phyloP scores from a whole-genome alignment of 2,888 invertebrate genomes.

The Colostygia pectinataria region DNA sequence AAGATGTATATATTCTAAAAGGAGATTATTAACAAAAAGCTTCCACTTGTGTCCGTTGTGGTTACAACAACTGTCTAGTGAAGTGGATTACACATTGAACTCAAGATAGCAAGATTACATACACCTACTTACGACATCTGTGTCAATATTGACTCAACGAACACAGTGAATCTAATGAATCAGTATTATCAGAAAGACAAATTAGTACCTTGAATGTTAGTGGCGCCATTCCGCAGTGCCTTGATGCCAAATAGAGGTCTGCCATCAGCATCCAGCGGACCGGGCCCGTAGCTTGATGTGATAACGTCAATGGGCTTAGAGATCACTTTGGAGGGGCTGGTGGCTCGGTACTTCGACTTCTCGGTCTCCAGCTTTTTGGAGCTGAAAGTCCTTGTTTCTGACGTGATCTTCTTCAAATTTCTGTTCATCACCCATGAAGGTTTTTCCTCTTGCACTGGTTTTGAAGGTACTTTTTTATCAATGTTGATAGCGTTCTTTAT shows the following conservation, averaged over 20 bases:
- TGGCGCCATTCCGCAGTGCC: constrained; percentile 85
- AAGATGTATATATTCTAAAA: no score
- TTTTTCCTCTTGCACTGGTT: constrained; percentile 75
- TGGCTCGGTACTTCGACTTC: constrained; percentile 65
- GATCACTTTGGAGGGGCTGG: constrained; percentile 66
- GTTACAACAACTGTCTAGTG: neutral
- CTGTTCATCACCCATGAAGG: constrained; percentile 85
- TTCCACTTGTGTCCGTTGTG: no score
- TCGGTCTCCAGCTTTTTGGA: constrained; percentile 66
- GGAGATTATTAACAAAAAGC: no score
- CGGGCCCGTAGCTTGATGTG: constrained; percentile 92
- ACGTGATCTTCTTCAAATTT: constrained; percentile 80
- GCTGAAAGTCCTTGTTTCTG: constrained; percentile 65
- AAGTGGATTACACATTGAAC: neutral
- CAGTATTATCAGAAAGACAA: constrained; percentile 33
- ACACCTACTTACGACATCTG: constrained; percentile 33
- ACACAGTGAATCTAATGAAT: constrained; percentile 32
- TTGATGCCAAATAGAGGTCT: constrained; percentile 90
- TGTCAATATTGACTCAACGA: constrained; percentile 41
- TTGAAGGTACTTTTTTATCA: constrained; percentile 58
- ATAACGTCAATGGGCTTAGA: constrained; percentile 85
- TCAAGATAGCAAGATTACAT: constrained; percentile 28
- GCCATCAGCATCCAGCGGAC: constrained; percentile 91
- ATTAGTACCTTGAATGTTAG: constrained; percentile 84
- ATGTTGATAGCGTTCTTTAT: constrained; percentile 61